phyloP scores from a whole-genome alignment of 2,797 vertebrate species.

The Morelia viridis region DNA sequence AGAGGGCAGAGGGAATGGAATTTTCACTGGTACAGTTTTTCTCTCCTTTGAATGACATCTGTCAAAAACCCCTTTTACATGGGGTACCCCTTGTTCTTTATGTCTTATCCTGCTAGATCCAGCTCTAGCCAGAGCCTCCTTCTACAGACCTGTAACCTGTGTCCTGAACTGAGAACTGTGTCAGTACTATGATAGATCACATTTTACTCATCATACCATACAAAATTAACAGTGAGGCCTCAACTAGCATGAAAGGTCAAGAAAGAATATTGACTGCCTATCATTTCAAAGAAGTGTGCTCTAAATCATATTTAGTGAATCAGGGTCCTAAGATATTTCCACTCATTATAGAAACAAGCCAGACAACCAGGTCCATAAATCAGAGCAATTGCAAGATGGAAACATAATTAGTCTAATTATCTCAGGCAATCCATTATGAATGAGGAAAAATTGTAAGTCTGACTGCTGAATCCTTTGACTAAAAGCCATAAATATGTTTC shows the following conservation, averaged over 20 bases:
- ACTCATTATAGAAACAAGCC: conserved; percentile 31
- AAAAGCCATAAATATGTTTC: conserved; percentile 32
- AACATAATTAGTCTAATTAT: conserved; percentile 41
- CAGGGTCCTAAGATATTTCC: conserved; percentile 42
- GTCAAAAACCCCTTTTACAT: background rate
- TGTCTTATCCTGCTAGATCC: background rate
- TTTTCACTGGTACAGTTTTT: background rate
- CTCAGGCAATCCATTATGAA: background rate
- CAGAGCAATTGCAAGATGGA: background rate
- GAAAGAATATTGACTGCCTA: background rate
- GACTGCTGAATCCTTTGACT: conserved; percentile 28
- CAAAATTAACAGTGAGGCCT: background rate
- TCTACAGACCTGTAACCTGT: background rate
- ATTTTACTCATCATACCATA: background rate
- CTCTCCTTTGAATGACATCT: background rate
- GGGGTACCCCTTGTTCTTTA: background rate
- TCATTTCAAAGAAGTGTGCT: conserved; percentile 20
- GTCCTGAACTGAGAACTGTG: background rate
- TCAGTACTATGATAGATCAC: conserved; percentile 1
- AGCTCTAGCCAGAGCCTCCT: background rate
- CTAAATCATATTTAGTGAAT: conserved; percentile 16
- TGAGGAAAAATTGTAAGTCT: conserved; percentile 6
- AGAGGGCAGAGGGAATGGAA: background rate
- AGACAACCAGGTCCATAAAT: conserved; percentile 42
- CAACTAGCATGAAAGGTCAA: background rate